A percentile compares a stretch with the other conserved stretches of the same genome.
Evolutionary conservation across 2,797 vertebrate species (phyloP).

Genomic region (Jordanella pulchra): DNA sequence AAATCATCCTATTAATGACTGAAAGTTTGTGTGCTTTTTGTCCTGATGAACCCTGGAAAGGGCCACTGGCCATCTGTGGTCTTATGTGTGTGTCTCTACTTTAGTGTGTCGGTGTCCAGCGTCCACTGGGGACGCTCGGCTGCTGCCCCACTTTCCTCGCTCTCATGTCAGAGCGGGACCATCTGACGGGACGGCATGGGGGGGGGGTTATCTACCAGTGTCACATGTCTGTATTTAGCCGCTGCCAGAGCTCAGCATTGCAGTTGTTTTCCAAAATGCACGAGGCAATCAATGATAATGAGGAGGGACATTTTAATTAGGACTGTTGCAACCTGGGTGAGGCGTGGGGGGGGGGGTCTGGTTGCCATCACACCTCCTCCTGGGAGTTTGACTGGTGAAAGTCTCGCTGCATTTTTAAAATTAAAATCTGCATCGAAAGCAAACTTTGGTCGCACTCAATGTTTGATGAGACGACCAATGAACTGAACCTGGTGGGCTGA

Average conservation of each 20-base stretch:
- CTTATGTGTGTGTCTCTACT: slow-evolving; percentile 33
- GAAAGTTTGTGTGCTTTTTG: slow-evolving; percentile 65
- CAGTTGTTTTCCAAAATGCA: slow-evolving; percentile 80
- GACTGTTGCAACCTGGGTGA: slow-evolving; percentile 73
- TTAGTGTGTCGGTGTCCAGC: slow-evolving; percentile 59
- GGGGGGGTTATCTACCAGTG: slow-evolving; percentile 76
- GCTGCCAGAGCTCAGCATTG: slow-evolving; percentile 71
- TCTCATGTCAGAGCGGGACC: slow-evolving; percentile 79
- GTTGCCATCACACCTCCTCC: slow-evolving; percentile 60
- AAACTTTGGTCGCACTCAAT: neutral
- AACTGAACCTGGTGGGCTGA: slow-evolving; percentile 18
- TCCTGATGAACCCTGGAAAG: slow-evolving; percentile 76
- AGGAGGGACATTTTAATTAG: slow-evolving; percentile 85
- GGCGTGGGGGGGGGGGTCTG: slow-evolving; percentile 45
- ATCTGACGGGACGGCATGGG: slow-evolving; percentile 72
- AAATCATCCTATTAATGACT: slow-evolving; percentile 64
- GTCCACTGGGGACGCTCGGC: slow-evolving; percentile 76
- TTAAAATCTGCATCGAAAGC: slow-evolving; percentile 35
- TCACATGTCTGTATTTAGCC: slow-evolving; percentile 82
- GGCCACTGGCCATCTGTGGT: slow-evolving; percentile 77
- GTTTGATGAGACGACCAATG: neutral
- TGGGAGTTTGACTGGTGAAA: slow-evolving; percentile 59
- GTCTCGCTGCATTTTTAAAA: slow-evolving; percentile 57
- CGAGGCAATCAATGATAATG: slow-evolving; percentile 80
- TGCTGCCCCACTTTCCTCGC: slow-evolving; percentile 80